phyloP scores from a whole-genome alignment of 2,888 invertebrate species.

The Spodoptera picta region DNA sequence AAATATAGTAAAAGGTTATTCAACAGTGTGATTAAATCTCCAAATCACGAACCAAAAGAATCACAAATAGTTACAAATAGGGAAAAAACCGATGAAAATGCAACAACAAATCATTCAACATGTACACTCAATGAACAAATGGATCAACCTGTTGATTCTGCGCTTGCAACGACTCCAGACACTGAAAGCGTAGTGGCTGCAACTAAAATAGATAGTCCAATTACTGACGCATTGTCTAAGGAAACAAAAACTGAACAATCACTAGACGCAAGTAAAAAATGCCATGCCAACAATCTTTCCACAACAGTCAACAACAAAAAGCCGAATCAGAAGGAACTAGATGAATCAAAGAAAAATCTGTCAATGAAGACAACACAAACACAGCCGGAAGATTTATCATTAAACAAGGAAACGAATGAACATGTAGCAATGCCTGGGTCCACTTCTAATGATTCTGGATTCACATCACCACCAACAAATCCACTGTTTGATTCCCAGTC shows the following conservation, averaged over 20 bases:
- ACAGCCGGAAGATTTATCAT: constrained; percentile 63
- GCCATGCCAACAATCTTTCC: constrained; percentile 3
- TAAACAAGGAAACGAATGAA: constrained; percentile 23
- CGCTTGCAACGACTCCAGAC: not conserved
- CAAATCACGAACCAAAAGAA: constrained; percentile 61
- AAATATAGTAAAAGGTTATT: constrained; percentile 62
- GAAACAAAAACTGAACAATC: constrained; percentile 28
- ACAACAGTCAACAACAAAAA: not conserved
- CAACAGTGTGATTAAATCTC: constrained; percentile 60
- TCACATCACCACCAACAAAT: constrained; percentile 60
- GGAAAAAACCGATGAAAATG: constrained; percentile 2
- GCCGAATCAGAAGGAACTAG: constrained; percentile 3
- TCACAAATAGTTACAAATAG: constrained; percentile 55
- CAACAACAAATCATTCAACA: not conserved
- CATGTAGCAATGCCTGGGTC: constrained; percentile 24
- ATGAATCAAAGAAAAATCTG: constrained; percentile 9
- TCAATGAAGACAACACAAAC: constrained; percentile 29
- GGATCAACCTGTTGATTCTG: constrained; percentile 1
- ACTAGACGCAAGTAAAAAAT: constrained; percentile 33
- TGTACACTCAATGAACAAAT: not conserved
- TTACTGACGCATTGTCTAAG: constrained; percentile 12
- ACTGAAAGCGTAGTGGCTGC: constrained; percentile 19
- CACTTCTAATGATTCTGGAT: constrained; percentile 40
- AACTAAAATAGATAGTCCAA: constrained; percentile 12
- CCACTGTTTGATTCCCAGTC: constrained; percentile 61